These are phyloP conservation scores for Scaptomyza flava DNA, from an alignment of 2,888 invertebrate species.

Conservation along the genomic window DNA sequence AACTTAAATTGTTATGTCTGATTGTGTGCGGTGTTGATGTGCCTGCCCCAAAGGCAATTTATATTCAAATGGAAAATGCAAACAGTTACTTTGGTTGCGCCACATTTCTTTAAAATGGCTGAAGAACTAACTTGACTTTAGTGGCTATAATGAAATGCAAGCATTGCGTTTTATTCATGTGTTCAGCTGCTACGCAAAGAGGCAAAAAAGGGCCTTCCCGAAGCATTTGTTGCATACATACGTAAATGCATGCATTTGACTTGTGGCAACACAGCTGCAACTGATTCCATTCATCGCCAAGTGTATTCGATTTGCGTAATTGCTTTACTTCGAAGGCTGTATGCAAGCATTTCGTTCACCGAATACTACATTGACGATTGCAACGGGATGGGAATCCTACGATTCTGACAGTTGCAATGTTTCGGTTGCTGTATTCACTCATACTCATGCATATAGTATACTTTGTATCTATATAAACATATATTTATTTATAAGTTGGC, in stretches of 20 bases:
- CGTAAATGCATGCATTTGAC: neutral
- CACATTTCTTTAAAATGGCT: neutral
- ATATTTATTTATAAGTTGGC: neutral
- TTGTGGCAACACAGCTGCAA: conserved; percentile 2
- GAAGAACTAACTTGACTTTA: conserved; percentile 6
- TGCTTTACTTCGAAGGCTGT: neutral
- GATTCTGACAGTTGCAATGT: neutral
- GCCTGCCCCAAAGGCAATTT: conserved; percentile 26
- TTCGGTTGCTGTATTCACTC: neutral
- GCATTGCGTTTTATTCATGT: conserved; percentile 18
- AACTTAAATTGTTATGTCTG: neutral
- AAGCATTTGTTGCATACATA: no score
- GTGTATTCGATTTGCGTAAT: conserved; percentile 15
- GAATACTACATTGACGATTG: neutral
- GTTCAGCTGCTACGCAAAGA: conserved; percentile 12
- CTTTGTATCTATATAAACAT: neutral
- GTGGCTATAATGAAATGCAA: conserved; percentile 22
- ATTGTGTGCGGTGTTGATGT: neutral
- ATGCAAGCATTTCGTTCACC: neutral
- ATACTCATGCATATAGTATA: neutral
- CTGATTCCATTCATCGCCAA: conserved; percentile 15
- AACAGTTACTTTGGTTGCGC: conserved; percentile 21
- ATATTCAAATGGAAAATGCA: conserved; percentile 44
- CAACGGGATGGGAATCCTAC: neutral
- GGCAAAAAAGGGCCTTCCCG: no score